Percentiles rank a stretch among this genome's conserved stretches.
Evolutionary conservation across 2,888 invertebrate genomes (phyloP).

Genomic region (Liodrosophila aerea): DNA sequence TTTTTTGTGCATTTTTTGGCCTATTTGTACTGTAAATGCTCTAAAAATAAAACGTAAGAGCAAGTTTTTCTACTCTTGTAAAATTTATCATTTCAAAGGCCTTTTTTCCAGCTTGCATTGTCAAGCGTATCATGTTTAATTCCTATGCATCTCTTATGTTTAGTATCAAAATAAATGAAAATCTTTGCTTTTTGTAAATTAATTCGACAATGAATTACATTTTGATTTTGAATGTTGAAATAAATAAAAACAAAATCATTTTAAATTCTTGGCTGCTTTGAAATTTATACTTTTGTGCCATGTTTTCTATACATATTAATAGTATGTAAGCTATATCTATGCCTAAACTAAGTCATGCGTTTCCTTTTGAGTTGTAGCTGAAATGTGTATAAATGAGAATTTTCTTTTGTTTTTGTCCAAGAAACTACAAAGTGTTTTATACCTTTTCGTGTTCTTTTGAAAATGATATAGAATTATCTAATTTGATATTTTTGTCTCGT

Average conservation of each 20-base stretch:
- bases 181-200: constrained; percentile 47
- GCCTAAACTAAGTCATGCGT: constrained; percentile 49
- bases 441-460: constrained; percentile 31
- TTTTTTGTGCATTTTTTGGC: constrained; percentile 7
- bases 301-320: constrained; percentile 54
- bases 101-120: constrained; percentile 7
- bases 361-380: constrained; percentile 66
- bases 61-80: constrained; percentile 16
- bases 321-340: constrained; percentile 18
- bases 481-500: constrained; percentile 56
- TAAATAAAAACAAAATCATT: constrained; percentile 19
- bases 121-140: constrained; percentile 27
- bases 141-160: constrained; percentile 34
- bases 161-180: neutral
- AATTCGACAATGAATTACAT: constrained; percentile 21
- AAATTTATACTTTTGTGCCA: constrained; percentile 49
- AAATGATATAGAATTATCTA: no score
- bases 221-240: constrained; percentile 44
- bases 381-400: constrained; percentile 53
- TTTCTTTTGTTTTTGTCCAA: constrained; percentile 33
- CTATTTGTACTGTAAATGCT: constrained; percentile 3
- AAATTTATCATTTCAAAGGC: constrained; percentile 21
- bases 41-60: constrained; percentile 10
- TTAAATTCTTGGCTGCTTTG: constrained; percentile 37
- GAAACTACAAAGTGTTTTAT: constrained; percentile 10